phyloP scores from a whole-genome alignment of 2,113 vertebrate species.

The Rhabdomys dilectus region DNA sequence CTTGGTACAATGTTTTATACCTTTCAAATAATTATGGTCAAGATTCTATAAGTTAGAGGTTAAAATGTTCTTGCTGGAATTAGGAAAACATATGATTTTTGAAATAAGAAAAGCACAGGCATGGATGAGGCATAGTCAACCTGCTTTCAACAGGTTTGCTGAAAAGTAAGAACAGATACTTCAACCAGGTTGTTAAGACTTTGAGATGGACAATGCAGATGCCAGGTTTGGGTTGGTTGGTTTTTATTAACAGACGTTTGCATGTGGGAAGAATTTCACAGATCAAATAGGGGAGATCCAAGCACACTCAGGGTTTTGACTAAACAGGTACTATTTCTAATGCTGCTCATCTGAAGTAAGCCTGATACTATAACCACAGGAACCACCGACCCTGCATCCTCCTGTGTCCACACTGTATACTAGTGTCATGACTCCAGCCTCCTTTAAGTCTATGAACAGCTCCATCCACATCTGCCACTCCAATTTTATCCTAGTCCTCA shows the following conservation, averaged over 20 bases:
- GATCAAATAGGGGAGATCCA: constrained; percentile 62
- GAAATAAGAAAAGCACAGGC: background rate
- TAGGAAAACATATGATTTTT: background rate
- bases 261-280: constrained; percentile 73
- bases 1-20: background rate
- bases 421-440: constrained; percentile 36
- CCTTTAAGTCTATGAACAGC: constrained; percentile 49
- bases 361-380: constrained; percentile 64
- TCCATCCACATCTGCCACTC: constrained; percentile 44
- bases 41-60: constrained; percentile 2
- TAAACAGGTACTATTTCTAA: constrained; percentile 68
- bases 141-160: background rate
- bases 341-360: constrained; percentile 77
- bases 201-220: constrained; percentile 60
- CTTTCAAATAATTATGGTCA: constrained; percentile 33
- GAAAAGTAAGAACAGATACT: constrained; percentile 53
- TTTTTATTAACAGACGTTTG: constrained; percentile 82
- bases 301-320: constrained; percentile 62
- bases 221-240: constrained; percentile 29
- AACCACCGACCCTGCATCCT: background rate
- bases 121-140: constrained; percentile 7
- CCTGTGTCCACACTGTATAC: constrained; percentile 66
- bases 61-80: background rate
- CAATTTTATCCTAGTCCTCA: constrained; percentile 72
- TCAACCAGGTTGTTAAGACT: background rate